Evolutionary conservation across 2,113 vertebrate species (phyloP).

Genomic region (Sinosuthora webbiana): DNA sequence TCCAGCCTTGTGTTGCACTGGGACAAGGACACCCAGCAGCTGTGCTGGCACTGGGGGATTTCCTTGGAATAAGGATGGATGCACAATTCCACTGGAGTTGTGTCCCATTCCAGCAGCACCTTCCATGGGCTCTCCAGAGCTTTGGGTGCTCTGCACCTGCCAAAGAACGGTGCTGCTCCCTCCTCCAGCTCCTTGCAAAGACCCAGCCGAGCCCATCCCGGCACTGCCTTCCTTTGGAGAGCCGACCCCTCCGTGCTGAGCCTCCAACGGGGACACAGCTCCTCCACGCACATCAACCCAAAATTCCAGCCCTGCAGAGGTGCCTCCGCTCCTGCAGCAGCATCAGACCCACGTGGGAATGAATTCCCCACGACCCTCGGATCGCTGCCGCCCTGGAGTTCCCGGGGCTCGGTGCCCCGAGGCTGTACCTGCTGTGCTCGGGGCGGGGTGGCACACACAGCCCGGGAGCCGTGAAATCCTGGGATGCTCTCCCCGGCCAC

Average conservation of each 20-base stretch:
- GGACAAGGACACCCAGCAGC: neutral
- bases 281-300: too few relatives aligned
- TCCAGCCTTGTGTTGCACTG: neutral
- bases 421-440: neutral
- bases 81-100: neutral
- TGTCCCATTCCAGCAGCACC: neutral
- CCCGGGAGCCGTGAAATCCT: conserved; percentile 48
- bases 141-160: neutral
- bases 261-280: neutral
- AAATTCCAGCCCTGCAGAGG: neutral
- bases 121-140: rapidly evolving
- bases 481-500: conserved; percentile 31
- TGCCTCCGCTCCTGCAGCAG: neutral
- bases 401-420: neutral
- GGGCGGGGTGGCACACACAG: neutral
- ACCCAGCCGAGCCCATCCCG: rapidly evolving
- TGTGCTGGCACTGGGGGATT: rapidly evolving
- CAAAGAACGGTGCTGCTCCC: rapidly evolving
- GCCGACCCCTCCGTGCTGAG: neutral
- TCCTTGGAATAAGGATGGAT: neutral
- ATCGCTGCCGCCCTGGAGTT: rapidly evolving
- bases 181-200: neutral
- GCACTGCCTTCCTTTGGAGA: neutral
- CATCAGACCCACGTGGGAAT: rapidly evolving
- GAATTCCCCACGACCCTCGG: rapidly evolving